Conservation (phyloP, 2,113 vertebrate genomes). For the Anas platyrhynchos region DNA sequence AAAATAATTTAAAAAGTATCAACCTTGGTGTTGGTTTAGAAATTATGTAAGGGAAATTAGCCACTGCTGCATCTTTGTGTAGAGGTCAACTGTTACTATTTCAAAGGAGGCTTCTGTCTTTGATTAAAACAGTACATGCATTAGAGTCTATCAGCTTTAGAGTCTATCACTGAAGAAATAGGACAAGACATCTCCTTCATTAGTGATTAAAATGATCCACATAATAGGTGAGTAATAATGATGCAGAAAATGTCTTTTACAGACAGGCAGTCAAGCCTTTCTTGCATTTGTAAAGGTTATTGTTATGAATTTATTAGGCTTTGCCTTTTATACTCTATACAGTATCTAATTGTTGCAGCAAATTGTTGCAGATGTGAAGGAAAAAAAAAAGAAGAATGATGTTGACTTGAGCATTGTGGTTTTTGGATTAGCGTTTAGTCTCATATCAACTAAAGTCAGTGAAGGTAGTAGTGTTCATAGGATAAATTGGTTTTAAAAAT, state of each 20-base stretch:
- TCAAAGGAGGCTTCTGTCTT: neutral
- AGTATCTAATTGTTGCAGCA: neutral
- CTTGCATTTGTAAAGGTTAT: neutral
- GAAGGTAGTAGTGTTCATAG: neutral
- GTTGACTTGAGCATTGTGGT: neutral
- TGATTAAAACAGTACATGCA: neutral
- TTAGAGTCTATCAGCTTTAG: neutral
- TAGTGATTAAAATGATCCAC: slow-evolving; percentile 5
- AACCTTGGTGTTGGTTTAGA: neutral
- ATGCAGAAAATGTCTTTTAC: neutral
- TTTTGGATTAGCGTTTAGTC: neutral
- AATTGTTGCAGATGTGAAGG: neutral
- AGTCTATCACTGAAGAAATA: neutral
- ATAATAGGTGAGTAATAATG: neutral
- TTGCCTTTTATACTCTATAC: neutral
- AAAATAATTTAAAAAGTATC: neutral
- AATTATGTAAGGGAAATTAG: neutral
- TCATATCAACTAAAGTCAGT: neutral
- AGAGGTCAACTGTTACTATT: neutral
- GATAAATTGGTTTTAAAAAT: neutral
- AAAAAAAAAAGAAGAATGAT: neutral
- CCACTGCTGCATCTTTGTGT: neutral
- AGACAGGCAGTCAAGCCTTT: neutral
- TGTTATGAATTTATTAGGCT: neutral
- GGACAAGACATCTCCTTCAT: neutral